Evolutionary conservation across 2,113 vertebrate species (phyloP).

Genomic region (Lamprologus lemairii): DNA sequence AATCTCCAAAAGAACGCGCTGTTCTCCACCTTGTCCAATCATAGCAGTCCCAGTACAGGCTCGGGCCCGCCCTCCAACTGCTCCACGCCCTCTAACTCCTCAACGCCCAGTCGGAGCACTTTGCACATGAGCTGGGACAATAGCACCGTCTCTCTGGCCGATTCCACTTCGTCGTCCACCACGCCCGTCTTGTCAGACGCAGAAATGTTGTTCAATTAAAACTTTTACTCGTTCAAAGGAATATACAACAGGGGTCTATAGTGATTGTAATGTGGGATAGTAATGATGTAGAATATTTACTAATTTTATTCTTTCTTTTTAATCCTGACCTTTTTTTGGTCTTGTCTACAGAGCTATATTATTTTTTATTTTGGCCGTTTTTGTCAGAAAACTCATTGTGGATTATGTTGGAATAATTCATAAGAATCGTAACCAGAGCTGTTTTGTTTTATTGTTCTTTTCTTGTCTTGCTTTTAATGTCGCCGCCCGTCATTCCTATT

Average conservation of each 20-base stretch:
- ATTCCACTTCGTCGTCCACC: slow-evolving; percentile 59
- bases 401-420: not conserved
- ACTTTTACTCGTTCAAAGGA: slow-evolving; percentile 15
- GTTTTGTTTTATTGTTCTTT: not conserved
- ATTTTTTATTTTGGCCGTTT: slow-evolving; percentile 32
- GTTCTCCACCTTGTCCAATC: slow-evolving; percentile 46
- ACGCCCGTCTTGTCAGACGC: slow-evolving; percentile 55
- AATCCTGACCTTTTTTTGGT: slow-evolving; percentile 16
- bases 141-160: slow-evolving; percentile 47
- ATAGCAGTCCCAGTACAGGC: slow-evolving; percentile 55
- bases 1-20: slow-evolving; percentile 43
- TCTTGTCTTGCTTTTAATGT: not conserved
- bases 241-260: slow-evolving; percentile 26
- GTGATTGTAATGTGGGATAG: slow-evolving; percentile 34
- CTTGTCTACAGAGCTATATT: slow-evolving; percentile 38
- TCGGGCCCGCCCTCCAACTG: slow-evolving; percentile 66
- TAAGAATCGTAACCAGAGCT: not conserved
- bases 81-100: slow-evolving; percentile 63
- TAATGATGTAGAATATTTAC: slow-evolving; percentile 42
- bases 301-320: slow-evolving; percentile 46
- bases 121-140: slow-evolving; percentile 57
- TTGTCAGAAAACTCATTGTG: not conserved
- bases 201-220: slow-evolving; percentile 47
- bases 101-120: slow-evolving; percentile 47
- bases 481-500: not conserved